Evolutionary conservation across 2,888 invertebrate species (phyloP).

Genomic region (Ormyrus labotus): DNA sequence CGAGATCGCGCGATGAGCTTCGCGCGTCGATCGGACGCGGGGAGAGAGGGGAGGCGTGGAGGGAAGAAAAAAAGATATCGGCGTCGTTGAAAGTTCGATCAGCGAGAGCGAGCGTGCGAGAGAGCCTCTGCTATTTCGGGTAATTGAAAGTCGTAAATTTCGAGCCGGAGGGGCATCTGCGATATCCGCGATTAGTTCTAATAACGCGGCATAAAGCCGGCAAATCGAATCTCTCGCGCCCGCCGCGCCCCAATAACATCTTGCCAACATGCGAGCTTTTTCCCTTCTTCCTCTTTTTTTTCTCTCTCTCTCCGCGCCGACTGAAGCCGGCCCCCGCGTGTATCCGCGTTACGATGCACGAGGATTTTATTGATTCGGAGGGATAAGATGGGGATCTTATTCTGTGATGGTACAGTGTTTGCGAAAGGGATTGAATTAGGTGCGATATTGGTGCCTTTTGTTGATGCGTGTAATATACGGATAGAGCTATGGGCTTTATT

Average conservation of each 20-base stretch:
- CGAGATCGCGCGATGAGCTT: background rate
- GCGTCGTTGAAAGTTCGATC: conserved; percentile 46
- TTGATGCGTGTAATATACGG: no score
- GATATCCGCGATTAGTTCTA: conserved; percentile 52
- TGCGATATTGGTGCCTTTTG: background rate
- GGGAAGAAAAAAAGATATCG: conserved; percentile 20
- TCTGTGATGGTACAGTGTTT: background rate
- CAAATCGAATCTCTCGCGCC: conserved; percentile 60
- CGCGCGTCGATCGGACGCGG: background rate
- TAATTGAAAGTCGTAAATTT: conserved; percentile 59
- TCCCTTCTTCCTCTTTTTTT: background rate
- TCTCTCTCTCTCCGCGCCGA: no score
- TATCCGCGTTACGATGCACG: background rate
- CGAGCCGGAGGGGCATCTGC: conserved; percentile 35
- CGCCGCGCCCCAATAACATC: conserved; percentile 26
- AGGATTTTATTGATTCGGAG: background rate
- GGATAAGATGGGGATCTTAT: background rate
- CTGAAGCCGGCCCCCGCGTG: no score
- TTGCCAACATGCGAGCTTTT: conserved; percentile 7
- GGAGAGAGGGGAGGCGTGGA: background rate
- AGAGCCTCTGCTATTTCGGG: conserved; percentile 40
- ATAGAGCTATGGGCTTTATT: no score
- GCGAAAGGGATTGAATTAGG: background rate
- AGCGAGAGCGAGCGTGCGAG: background rate
- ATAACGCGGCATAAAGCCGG: conserved; percentile 36